Percentiles rank a stretch among this genome's conserved stretches.
Conservation (phyloP, 2,888 invertebrate genomes). For the Erebia palarica region DNA sequence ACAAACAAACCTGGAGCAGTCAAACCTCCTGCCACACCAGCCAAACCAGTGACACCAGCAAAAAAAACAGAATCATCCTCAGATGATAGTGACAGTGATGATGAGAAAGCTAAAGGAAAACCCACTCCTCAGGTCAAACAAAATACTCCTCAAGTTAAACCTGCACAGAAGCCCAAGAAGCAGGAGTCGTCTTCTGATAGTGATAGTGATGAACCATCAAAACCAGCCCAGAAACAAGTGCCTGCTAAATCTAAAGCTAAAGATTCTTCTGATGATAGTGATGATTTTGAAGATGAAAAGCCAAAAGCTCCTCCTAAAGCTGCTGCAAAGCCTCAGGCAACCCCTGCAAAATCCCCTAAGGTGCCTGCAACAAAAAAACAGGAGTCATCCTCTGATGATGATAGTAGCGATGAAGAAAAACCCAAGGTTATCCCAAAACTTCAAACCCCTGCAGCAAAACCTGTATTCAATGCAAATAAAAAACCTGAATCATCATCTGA, state of each 20-base stretch:
- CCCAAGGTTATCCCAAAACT: constrained; percentile 17
- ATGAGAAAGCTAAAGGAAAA: constrained; percentile 47
- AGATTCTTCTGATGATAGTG: constrained; percentile 63
- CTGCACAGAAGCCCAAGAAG: constrained; percentile 49
- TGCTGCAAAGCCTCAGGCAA: constrained; percentile 38
- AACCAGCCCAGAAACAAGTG: constrained; percentile 37
- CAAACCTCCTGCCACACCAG: constrained; percentile 24
- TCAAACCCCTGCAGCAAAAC: constrained; percentile 17
- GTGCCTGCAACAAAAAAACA: constrained; percentile 22
- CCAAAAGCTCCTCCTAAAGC: constrained; percentile 41
- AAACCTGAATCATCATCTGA: constrained; percentile 43
- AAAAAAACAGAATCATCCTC: constrained; percentile 48
- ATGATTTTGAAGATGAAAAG: constrained; percentile 53
- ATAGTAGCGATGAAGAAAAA: constrained; percentile 19
- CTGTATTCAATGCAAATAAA: constrained; percentile 19
- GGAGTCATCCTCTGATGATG: constrained; percentile 27
- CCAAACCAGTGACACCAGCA: constrained; percentile 12
- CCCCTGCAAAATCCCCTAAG: constrained; percentile 47
- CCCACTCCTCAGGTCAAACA: constrained; percentile 43
- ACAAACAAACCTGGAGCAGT: constrained; percentile 46
- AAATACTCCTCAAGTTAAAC: constrained; percentile 43
- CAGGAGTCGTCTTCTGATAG: constrained; percentile 51
- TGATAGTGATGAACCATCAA: constrained; percentile 46
- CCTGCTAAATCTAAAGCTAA: constrained; percentile 48
- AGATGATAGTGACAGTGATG: constrained; percentile 62